A percentile compares a stretch with the other conserved stretches of the same genome.
phyloP scores from a whole-genome alignment of 1,140 invertebrate genomes.

The Andrena cerasifolii region DNA sequence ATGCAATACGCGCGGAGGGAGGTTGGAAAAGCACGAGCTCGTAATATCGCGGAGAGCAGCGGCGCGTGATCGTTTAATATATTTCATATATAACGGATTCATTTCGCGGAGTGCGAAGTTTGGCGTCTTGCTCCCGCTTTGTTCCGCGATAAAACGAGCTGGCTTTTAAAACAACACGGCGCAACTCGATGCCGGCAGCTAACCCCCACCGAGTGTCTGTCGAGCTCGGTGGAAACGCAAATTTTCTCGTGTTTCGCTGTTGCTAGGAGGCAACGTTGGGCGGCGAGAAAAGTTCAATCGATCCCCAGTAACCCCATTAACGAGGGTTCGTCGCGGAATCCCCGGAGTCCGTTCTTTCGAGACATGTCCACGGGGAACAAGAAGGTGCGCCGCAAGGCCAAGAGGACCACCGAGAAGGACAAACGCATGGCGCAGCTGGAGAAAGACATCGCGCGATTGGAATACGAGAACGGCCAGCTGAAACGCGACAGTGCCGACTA shows the following conservation, averaged over 20 bases:
- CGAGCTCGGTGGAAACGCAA: not conserved
- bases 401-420: constrained; percentile 42
- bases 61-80: constrained; percentile 10
- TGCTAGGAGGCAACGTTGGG: not conserved
- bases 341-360: not conserved
- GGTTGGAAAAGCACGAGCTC: not conserved
- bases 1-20: constrained; percentile 1
- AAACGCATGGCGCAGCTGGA: constrained; percentile 41
- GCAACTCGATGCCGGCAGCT: not conserved
- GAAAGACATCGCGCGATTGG: constrained; percentile 47
- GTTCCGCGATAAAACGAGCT: not conserved
- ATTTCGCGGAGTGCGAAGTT: not conserved
- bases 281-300: constrained; percentile 5
- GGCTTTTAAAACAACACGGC: too few relatives aligned
- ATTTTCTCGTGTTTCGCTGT: constrained; percentile 26
- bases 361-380: constrained; percentile 45
- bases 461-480: constrained; percentile 51
- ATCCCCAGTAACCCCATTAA: not conserved
- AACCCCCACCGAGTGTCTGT: too few relatives aligned
- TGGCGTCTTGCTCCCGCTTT: not conserved
- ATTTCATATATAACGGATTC: constrained; percentile 1
- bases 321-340: not conserved
- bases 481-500: constrained; percentile 55
- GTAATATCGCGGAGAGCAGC: not conserved
- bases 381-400: constrained; percentile 33